A percentile compares a stretch with the other conserved stretches of the same genome.
Conservation (phyloP, 2,797 vertebrate species). For the Echeneis naucrates region DNA sequence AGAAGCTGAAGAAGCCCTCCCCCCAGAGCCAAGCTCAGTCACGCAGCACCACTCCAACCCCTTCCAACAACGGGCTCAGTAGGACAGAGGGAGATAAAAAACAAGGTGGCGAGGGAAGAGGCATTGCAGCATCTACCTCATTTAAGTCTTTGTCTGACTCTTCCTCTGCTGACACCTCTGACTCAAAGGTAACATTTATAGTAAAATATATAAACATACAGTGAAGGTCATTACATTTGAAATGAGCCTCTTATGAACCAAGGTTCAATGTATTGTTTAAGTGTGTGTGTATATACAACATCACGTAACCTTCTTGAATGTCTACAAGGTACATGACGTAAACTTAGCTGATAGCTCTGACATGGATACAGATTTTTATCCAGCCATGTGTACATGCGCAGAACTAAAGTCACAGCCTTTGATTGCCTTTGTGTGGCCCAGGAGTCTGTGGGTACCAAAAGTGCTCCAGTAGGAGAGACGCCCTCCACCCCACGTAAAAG, state of each 20-base stretch:
- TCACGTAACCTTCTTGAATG: not conserved
- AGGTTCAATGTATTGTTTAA: too few relatives aligned
- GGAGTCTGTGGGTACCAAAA: slow-evolving; percentile 78
- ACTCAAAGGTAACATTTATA: slow-evolving; percentile 80
- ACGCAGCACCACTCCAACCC: slow-evolving; percentile 76
- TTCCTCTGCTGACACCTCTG: slow-evolving; percentile 83
- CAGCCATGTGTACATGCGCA: not conserved
- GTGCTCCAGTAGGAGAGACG: slow-evolving; percentile 79
- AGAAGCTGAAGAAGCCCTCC: slow-evolving; percentile 86
- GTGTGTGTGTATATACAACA: not conserved
- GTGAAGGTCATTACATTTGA: not conserved
- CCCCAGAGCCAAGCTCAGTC: slow-evolving; percentile 70
- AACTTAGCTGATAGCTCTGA: not conserved
- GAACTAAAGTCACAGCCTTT: not conserved
- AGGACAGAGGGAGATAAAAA: slow-evolving; percentile 75
- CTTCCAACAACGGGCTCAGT: slow-evolving; percentile 63
- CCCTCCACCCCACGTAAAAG: slow-evolving; percentile 78
- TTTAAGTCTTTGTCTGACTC: slow-evolving; percentile 84
- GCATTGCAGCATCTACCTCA: slow-evolving; percentile 85
- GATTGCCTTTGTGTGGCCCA: slow-evolving; percentile 33
- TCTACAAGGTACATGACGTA: not conserved
- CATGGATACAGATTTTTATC: not conserved
- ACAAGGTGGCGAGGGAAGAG: slow-evolving; percentile 79
- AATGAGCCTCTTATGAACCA: too few relatives aligned
- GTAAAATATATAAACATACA: not conserved